Base-by-base conservation (phyloP, 2,797 vertebrate species). In the Aulostomus chinensis region DNA sequence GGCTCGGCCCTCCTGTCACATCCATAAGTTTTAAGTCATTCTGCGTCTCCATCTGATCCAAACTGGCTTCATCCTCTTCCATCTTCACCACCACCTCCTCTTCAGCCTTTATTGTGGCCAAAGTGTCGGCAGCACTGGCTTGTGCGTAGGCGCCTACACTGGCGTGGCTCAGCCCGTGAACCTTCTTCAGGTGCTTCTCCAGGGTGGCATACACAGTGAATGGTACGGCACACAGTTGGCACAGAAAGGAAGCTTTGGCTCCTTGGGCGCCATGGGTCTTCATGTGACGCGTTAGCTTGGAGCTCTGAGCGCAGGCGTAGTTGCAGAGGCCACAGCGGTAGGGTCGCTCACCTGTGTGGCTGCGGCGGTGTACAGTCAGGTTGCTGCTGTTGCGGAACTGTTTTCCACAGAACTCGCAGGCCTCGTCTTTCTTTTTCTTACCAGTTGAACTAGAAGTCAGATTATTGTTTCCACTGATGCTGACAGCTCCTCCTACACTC, bases 241-340 rank as follows among this genome's bases (percentile, higher is more conserved):
- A 84, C 43, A 80, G 1, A 10, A 82, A 76, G 53, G 88, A 72
- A 0, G 78, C 78, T 11, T 81, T 83, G 13, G 89, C 66, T 1
- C 91, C 86, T n/a, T 85, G 80, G 32, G 76, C 81, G 0, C 91
- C 92, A 9, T 95, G 93, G 0, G 93, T 94, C 84, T 94, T 94
- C 92, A 94, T 94, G 84, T 95, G 93, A 21, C 93, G 91, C 0
- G 93, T 95, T 5, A 95, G 64, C 68, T 93, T 93, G 45, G 93
- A 94, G 58, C 93, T 94, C 84, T 95, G 93, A 0, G 93, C 93
- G 0, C 94, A 95, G 64, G 94, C 91, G 0, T 94, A 95, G 73
- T 86, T 87, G 73, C 94, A 95, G 33, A 94, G 89, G 61, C 91
- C 89, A 1, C 93, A 94, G 57, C 88, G 80, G 35, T 95, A 95